Conservation (phyloP, 2,113 vertebrate genomes). For the zebrafish (Danio rerio) region GRCz12tu NC_133194.1:6672501-6673000, state of each 20-base stretch:
- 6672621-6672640: constrained; percentile 6
- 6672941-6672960: background rate
- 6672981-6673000: constrained; percentile 23
- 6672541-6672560: background rate
- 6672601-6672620: background rate
- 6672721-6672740: constrained; percentile 8
- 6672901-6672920: background rate
- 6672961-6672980: background rate
- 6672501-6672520: background rate
- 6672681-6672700: constrained; percentile 10
- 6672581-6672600: background rate
- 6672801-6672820: constrained; percentile 26
- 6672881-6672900: constrained; percentile 16
- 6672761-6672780: background rate
- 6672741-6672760: constrained; percentile 7
- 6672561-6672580: background rate
- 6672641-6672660: constrained; percentile 7
- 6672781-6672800: background rate
- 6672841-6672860: constrained; percentile 33
- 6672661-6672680: constrained; percentile 8
- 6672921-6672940: constrained; percentile 12
- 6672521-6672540: background rate
- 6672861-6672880: constrained; percentile 25
- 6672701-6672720: constrained; percentile 8
- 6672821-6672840: constrained; percentile 35